Base-by-base conservation (phyloP, 2,888 invertebrate genomes). In the Aphodius granarius region DNA sequence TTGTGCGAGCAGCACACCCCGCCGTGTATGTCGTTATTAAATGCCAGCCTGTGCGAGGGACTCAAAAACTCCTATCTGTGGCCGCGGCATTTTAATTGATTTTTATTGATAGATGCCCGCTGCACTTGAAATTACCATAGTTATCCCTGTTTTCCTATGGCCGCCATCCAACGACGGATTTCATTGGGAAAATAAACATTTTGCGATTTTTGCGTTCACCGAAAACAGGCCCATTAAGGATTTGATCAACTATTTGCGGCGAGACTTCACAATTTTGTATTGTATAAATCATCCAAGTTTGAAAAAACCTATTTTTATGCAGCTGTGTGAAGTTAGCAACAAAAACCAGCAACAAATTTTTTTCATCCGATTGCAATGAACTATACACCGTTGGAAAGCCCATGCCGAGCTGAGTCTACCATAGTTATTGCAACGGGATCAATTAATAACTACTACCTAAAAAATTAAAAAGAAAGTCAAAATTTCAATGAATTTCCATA, bases 51-150 rank as follows among this genome's bases (percentile, higher is more conserved):
- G 68, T 13, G 20, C 16, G 13, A 15, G 13, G 66, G n/a, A 3
- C 68, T n/a, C 68, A 68, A 68, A 20, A 20, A 20, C 18, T n/a
- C 22, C 21, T 22, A 68, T 68, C 68, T 68, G 68, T 68, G 21
- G 68, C 68, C 20, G 21, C 68, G n/a, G 68, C 68, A 68, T 68
- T 68, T 68, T 68, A 68, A 68, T 68, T 20, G 68, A 22, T 68
- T 68, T 68, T 68, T 68, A 68, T 68, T 68, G 68, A 68, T 68
- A 68, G 43, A 43, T 43, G 68, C 68, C 68, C 68, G 68, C 21
- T 22, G 22, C n/a, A 68, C 19, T 68, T 68, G 68, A 21, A 68
- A 68, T 68, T 68, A 21, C 68, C 68, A 68, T 68, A 68, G 68
- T 68, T 22, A 68, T 68, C 22, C 68, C 20, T 13, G 20, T 68